These are phyloP conservation scores for Chrysaora quinquecirrha DNA, from an alignment of 30 jellyfish, hydroid and myxozoan genomes.

Conservation along the genomic window DNA sequence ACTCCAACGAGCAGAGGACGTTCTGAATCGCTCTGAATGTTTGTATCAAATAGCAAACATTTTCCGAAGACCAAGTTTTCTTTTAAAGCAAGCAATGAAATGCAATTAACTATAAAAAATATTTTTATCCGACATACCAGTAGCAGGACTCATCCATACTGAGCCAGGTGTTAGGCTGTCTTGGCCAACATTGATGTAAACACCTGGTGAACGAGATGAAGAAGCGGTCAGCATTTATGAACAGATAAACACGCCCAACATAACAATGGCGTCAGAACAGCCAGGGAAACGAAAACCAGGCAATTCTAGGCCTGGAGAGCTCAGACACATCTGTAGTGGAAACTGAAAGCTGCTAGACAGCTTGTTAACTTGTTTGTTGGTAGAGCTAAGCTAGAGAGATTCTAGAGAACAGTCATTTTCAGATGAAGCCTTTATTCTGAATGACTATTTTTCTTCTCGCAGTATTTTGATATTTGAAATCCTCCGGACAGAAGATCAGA, in stretches of 20 bases:
- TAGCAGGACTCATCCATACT: conserved; percentile 58
- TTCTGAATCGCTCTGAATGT: too few relatives aligned
- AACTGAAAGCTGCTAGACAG: too few relatives aligned
- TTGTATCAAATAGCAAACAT: too few relatives aligned
- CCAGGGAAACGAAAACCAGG: conserved; percentile 8
- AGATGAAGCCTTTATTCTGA: too few relatives aligned
- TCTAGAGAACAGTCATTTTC: too few relatives aligned
- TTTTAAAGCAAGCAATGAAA: too few relatives aligned
- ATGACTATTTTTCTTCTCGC: too few relatives aligned
- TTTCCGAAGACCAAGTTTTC: too few relatives aligned
- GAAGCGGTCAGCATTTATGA: conserved; percentile 42
- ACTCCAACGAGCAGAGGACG: too few relatives aligned
- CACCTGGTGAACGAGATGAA: conserved; percentile 72
- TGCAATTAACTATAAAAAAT: too few relatives aligned
- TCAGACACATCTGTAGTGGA: neutral
- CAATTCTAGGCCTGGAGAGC: neutral
- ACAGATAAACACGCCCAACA: conserved; percentile 16
- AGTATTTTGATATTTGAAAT: conserved; percentile 8
- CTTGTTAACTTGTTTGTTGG: too few relatives aligned
- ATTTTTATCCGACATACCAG: conserved; percentile 75
- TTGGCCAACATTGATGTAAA: conserved; percentile 56
- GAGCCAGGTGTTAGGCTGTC: conserved; percentile 76
- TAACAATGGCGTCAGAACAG: neutral
- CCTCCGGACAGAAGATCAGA: conserved; percentile 51
- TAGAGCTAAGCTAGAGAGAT: neutral